Percentiles rank a stretch among this genome's conserved stretches.
Conservation (phyloP, 2,113 vertebrate species). For the Onychostruthus taczanowskii region DNA sequence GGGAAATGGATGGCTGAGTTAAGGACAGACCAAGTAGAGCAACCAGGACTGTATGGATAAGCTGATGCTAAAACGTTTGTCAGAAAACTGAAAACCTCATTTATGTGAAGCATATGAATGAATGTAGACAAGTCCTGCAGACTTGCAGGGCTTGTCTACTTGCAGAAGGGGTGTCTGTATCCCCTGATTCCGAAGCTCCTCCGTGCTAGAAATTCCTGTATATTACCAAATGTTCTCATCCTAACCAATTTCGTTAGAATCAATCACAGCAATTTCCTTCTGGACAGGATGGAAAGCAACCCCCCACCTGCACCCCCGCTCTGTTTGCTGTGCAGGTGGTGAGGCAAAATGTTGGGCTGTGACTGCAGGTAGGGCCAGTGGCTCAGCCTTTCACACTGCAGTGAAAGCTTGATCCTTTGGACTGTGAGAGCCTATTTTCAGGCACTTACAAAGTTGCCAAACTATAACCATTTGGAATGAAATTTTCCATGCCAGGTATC, state of each 20-base stretch:
- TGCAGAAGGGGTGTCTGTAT: not conserved
- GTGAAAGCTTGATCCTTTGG: not conserved
- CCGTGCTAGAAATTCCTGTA: not conserved
- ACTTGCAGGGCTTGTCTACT: not conserved
- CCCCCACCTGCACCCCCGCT: not conserved
- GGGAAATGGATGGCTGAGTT: not conserved
- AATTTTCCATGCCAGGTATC: slow-evolving; percentile 64
- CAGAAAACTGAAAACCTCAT: not conserved
- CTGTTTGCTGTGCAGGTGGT: not conserved
- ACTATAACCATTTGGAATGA: slow-evolving; percentile 54
- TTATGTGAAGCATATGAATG: not conserved
- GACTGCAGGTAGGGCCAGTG: not conserved
- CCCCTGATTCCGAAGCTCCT: accelerated
- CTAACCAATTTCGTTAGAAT: not conserved
- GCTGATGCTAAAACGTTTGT: not conserved
- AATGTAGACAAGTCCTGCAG: not conserved
- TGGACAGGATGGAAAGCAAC: not conserved
- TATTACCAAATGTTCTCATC: not conserved
- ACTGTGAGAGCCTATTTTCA: not conserved
- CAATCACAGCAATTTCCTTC: not conserved
- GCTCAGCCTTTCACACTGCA: not conserved
- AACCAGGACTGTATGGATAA: not conserved
- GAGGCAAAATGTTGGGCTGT: not conserved
- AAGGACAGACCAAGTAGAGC: not conserved
- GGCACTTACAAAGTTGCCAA: not conserved